Evolutionary conservation across 2,113 vertebrate species (phyloP).

Genomic region (Amphiprion percula): DNA sequence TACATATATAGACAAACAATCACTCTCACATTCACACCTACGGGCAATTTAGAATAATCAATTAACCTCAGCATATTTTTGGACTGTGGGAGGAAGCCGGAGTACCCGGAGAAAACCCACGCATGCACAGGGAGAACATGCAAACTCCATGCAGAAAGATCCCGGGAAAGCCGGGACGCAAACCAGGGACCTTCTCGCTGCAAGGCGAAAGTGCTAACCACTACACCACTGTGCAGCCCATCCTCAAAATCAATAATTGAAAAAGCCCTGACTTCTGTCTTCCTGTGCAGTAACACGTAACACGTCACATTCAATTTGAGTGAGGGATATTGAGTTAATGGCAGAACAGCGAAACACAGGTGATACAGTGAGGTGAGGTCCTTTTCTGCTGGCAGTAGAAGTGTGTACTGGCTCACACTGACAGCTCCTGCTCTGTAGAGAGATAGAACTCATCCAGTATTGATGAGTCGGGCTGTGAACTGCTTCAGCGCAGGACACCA

Average conservation of each 20-base stretch:
- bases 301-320: conserved; percentile 25
- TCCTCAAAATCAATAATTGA: conserved; percentile 1
- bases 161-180: no score
- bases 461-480: conserved; percentile 63
- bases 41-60: no score
- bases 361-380: conserved; percentile 22
- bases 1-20: no score
- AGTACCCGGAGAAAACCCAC: no score
- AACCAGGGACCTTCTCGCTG: no score
- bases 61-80: no score
- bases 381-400: conserved; percentile 23
- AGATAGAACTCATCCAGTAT: conserved; percentile 71
- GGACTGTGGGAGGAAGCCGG: no score
- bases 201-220: no score
- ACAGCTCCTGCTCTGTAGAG: conserved; percentile 49
- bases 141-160: no score
- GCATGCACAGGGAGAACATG: no score
- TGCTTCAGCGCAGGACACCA: conserved; percentile 23
- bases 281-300: background rate
- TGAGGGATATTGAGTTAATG: conserved; percentile 28
- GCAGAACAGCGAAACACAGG: conserved; percentile 33
- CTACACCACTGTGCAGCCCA: no score
- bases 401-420: conserved; percentile 43
- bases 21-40: no score
- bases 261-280: background rate